These are phyloP conservation scores for Nineta flava DNA, from an alignment of 2,888 invertebrate species.

Conservation along the genomic window DNA sequence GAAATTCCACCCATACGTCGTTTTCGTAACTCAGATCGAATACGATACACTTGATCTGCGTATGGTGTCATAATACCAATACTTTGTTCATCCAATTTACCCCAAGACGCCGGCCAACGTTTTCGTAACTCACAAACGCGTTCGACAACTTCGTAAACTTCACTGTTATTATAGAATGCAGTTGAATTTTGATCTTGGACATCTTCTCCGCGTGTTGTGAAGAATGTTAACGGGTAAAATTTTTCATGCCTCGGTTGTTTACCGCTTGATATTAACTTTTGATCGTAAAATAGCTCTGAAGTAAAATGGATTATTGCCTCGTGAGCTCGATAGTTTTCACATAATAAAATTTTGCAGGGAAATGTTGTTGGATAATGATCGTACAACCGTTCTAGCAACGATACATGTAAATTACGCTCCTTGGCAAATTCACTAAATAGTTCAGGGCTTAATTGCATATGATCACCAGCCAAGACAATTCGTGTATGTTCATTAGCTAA, in stretches of 20 bases:
- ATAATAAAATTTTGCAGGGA: slow-evolving; percentile 62
- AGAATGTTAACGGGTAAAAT: slow-evolving; percentile 62
- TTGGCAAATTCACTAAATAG: slow-evolving; percentile 59
- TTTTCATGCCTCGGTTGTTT: slow-evolving; percentile 52
- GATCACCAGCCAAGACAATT: slow-evolving; percentile 70
- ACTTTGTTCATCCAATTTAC: slow-evolving; percentile 54
- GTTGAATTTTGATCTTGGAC: slow-evolving; percentile 63
- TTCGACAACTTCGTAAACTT: slow-evolving; percentile 66
- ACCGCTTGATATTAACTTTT: slow-evolving; percentile 55
- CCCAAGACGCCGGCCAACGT: slow-evolving; percentile 62
- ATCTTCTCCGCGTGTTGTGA: slow-evolving; percentile 64
- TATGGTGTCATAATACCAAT: slow-evolving; percentile 79
- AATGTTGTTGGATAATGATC: slow-evolving; percentile 56
- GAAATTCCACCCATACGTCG: slow-evolving; percentile 56
- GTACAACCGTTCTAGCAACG: slow-evolving; percentile 61
- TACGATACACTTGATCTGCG: slow-evolving; percentile 61
- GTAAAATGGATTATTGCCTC: slow-evolving; percentile 67
- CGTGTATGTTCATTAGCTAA: slow-evolving; percentile 54
- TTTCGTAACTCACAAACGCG: slow-evolving; percentile 53
- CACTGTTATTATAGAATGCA: slow-evolving; percentile 67
- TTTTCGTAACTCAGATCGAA: slow-evolving; percentile 59
- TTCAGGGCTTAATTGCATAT: slow-evolving; percentile 73
- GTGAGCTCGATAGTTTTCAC: slow-evolving; percentile 72
- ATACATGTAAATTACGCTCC: slow-evolving; percentile 52
- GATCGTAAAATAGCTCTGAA: slow-evolving; percentile 66